phyloP scores from a whole-genome alignment of 2,797 vertebrate genomes.

The Phrynocephalus guinanensis region DNA sequence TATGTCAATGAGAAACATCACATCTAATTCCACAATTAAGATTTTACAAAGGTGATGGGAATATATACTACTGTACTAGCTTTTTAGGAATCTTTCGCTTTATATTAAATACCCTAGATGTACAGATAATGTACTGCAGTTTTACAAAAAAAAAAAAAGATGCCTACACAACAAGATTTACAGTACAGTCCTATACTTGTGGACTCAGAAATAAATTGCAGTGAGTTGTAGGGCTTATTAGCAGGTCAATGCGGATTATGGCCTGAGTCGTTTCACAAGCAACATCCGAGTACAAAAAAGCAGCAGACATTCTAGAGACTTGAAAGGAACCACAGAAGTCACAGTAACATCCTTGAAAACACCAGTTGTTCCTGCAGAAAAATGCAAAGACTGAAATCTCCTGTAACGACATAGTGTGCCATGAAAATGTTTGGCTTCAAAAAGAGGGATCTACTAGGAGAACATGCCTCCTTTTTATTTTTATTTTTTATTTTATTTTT shows the following conservation, averaged over 20 bases:
- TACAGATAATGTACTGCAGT: not conserved
- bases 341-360: fast-evolving
- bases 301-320: slow-evolving; percentile 5
- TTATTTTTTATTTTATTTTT: not conserved
- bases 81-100: slow-evolving; percentile 5
- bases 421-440: not conserved
- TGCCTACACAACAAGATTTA: not conserved
- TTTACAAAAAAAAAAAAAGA: not conserved
- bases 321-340: not conserved
- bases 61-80: not conserved
- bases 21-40: not conserved
- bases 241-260: not conserved
- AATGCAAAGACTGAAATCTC: not conserved
- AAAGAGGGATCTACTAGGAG: not conserved
- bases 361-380: not conserved
- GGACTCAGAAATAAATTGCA: not conserved
- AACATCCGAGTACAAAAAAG: not conserved
- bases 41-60: not conserved
- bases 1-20: not conserved
- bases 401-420: not conserved
- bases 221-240: not conserved
- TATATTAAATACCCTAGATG: not conserved
- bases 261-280: not conserved
- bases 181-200: not conserved
- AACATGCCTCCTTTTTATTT: not conserved